These are phyloP conservation scores for Sarotherodon lohbergeri DNA, from an alignment of 2,113 vertebrate genomes.

Conservation along the genomic window DNA sequence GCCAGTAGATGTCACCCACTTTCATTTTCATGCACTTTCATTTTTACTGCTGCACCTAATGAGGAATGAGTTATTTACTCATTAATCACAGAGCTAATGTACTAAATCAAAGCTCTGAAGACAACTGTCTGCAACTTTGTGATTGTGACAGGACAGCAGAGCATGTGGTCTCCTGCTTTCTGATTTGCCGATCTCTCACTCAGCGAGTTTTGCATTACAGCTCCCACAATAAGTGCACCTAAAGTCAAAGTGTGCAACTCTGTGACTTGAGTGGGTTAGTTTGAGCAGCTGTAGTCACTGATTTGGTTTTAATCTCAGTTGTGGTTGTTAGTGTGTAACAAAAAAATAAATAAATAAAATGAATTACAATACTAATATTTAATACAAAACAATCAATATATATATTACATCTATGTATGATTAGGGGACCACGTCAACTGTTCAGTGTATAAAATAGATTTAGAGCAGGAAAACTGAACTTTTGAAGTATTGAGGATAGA, in stretches of 20 bases:
- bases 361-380: background rate
- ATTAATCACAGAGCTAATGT: background rate
- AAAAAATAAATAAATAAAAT: fast-evolving
- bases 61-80: background rate
- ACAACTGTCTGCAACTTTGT: background rate
- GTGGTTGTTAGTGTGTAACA: background rate
- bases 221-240: fast-evolving
- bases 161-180: fast-evolving
- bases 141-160: background rate
- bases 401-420: background rate
- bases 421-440: fast-evolving
- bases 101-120: background rate
- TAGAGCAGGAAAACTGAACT: background rate
- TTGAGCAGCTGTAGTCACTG: background rate
- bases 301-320: background rate
- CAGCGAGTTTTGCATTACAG: fast-evolving
- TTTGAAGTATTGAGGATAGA: background rate
- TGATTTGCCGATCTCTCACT: fast-evolving
- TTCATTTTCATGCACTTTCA: background rate
- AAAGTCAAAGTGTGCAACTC: background rate
- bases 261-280: fast-evolving
- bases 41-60: background rate
- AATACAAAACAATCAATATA: background rate
- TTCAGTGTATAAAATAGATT: background rate
- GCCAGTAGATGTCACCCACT: fast-evolving